Conservation (phyloP, 2,797 vertebrate genomes). For the Periparus ater region DNA sequence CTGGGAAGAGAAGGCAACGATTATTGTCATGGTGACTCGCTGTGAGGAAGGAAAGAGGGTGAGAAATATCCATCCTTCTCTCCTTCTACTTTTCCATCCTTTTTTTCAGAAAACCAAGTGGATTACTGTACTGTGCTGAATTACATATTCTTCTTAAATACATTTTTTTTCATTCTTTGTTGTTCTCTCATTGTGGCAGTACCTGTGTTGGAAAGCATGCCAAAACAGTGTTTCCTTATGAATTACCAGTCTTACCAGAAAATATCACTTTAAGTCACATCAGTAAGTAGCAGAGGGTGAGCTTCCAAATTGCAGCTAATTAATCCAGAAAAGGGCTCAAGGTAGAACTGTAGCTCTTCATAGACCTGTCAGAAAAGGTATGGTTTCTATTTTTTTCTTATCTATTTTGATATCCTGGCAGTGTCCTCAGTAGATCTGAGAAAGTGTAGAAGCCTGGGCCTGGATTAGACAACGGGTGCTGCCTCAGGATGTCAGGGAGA, state of each 20-base stretch:
- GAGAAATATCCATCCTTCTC: not conserved
- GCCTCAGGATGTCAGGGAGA: too few species aligned
- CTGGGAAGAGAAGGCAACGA: conserved; percentile 96
- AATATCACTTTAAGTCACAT: not conserved
- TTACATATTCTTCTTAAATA: not conserved
- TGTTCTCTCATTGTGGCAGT: not conserved
- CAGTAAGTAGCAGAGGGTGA: not conserved
- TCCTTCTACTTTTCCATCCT: not conserved
- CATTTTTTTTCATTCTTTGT: not conserved
- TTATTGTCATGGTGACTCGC: conserved; percentile 97
- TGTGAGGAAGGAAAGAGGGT: conserved; percentile 96
- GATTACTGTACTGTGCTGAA: not conserved
- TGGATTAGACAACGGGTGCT: too few species aligned
- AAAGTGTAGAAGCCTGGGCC: not conserved
- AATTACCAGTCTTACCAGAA: not conserved
- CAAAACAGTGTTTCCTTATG: not conserved
- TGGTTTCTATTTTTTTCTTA: not conserved
- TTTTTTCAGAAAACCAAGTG: not conserved
- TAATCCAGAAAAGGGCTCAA: not conserved
- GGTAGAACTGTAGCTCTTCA: not conserved
- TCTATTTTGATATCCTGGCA: not conserved
- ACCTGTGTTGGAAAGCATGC: not conserved
- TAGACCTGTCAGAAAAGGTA: not conserved
- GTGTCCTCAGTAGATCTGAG: not conserved
- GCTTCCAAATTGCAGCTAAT: not conserved